phyloP scores from a whole-genome alignment of 2,113 vertebrate genomes.

The Tragelaphus scriptus region DNA sequence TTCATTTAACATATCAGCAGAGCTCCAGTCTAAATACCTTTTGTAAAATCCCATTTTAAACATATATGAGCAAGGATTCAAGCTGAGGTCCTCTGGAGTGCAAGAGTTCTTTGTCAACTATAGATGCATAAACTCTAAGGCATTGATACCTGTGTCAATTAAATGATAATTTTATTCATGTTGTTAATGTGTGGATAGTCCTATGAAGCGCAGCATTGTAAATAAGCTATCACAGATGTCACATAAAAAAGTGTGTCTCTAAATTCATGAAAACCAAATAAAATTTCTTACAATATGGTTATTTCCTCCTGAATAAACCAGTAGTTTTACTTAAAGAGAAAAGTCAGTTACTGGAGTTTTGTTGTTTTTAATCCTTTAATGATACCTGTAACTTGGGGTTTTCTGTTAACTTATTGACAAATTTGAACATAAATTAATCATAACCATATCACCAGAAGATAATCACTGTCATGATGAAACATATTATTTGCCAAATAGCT shows the following conservation, averaged over 20 bases:
- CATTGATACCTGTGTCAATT: neutral
- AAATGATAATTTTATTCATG: neutral
- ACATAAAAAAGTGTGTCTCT: neutral
- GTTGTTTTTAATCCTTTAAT: neutral
- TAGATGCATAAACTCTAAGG: neutral
- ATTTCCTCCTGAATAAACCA: neutral
- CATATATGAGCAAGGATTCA: neutral
- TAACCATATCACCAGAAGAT: neutral
- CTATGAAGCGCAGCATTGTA: neutral
- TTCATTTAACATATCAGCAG: neutral
- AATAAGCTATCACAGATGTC: neutral
- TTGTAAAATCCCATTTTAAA: neutral
- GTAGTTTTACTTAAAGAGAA: neutral
- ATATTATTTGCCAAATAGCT: neutral
- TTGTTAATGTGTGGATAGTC: constrained; percentile 22
- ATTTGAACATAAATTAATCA: neutral
- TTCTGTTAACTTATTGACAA: neutral
- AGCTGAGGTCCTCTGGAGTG: neutral
- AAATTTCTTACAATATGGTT: neutral
- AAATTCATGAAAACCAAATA: constrained; percentile 17
- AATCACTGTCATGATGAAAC: neutral
- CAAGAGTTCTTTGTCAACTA: constrained; percentile 10
- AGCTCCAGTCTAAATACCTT: neutral
- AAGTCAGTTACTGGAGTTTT: neutral
- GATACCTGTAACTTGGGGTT: neutral